A percentile compares a stretch with the other conserved stretches of the same genome.
phyloP scores from a whole-genome alignment of 2,888 invertebrate species.

The Rhagium mordax region DNA sequence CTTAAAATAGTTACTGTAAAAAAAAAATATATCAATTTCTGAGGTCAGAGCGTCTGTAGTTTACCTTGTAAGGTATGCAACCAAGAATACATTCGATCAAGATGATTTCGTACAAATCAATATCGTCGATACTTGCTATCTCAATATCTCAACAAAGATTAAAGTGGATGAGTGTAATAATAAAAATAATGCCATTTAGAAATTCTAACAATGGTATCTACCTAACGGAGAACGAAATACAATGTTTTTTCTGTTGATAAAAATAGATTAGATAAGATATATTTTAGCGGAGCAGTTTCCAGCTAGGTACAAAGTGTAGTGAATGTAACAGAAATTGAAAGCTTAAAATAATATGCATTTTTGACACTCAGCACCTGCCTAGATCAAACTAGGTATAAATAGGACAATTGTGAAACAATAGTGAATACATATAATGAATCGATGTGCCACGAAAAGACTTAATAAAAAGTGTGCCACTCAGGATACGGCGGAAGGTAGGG shows the following conservation, averaged over 20 bases:
- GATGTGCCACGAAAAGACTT: background rate
- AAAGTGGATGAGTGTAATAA: background rate
- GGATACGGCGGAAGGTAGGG: conserved; percentile 8
- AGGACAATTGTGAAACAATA: background rate
- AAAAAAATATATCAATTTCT: too few relatives aligned
- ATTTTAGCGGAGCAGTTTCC: conserved; percentile 6
- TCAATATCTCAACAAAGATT: too few relatives aligned
- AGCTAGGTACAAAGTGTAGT: background rate
- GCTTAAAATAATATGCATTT: background rate
- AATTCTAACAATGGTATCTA: background rate
- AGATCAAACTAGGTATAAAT: background rate
- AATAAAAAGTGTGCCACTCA: conserved; percentile 37
- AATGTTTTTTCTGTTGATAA: conserved; percentile 4
- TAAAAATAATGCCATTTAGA: background rate
- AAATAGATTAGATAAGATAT: conserved; percentile 14
- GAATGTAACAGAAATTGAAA: background rate
- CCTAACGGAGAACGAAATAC: background rate
- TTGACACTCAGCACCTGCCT: background rate
- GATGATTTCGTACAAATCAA: background rate
- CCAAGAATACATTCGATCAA: background rate
- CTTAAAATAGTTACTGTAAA: too few relatives aligned
- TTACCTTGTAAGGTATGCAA: too few relatives aligned
- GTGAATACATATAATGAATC: background rate
- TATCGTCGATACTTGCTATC: too few relatives aligned
- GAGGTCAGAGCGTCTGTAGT: too few relatives aligned